Base-by-base conservation (phyloP, 2,113 vertebrate species). In the Phocoena phocoena region DNA sequence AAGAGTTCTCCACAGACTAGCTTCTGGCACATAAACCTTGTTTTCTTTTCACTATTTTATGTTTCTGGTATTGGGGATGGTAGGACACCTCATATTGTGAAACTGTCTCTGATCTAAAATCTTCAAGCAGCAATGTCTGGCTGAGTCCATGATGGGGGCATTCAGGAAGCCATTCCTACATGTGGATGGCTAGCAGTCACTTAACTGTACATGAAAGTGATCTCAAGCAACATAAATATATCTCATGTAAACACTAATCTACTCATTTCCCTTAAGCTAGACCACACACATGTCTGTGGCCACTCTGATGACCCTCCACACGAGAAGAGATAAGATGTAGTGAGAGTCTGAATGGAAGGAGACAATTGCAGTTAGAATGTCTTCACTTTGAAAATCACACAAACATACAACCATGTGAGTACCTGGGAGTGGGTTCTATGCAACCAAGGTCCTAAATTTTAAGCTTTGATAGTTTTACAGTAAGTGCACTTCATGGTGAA, bases 381-480 rank as follows among this genome's bases (percentile, higher is more conserved):
- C 17, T 38, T 55, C 63, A 33, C 63, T 76, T 28, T 41, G 36
- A 92, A 88, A 60, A 73, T 67, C 83, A 18, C 14, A 71, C 58
- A 92, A 74, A 80, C 13, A 8, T 15, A 14, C 17, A 60, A 5
- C 11, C 41, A 58, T 41, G 17, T 81, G 36, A 58, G 5, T 47
- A 70, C 17, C 68, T 47, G 5, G 1, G 25, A 47, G 0, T 20
- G 36, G 31, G 20, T 25, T 2, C 17, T 50, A 2, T 18, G 6
- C 5, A 65, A 8, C 38, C 0, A 0, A n/a, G 31, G 15, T 7
- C 31, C 21, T 74, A 28, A 55, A 41, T 17, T 18, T 31, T 23
- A 36, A 74, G 25, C 5, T 55, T 84, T n/a, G 58, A 63, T 20
- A 44, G 44, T 41, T 80, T 92, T 31, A 47, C 2, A 58, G 5